phyloP scores from a whole-genome alignment of 1,140 invertebrate genomes.

The Nomia melanderi region DNA sequence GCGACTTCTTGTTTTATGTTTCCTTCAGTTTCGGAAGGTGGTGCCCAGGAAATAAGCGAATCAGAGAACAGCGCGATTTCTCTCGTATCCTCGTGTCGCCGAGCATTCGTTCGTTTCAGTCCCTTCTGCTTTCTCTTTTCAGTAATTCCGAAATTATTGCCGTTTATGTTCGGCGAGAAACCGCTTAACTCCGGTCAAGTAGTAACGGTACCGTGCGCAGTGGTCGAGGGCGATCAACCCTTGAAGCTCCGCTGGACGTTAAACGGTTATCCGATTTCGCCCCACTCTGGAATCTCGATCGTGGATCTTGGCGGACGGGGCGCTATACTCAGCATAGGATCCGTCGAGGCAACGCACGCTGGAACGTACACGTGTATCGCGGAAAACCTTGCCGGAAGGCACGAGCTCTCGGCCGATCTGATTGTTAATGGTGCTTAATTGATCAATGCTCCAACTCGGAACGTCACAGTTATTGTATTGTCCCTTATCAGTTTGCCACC shows the following conservation, averaged over 20 bases:
- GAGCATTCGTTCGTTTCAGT: slow-evolving; percentile 26
- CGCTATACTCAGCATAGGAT: slow-evolving; percentile 88
- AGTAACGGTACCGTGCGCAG: slow-evolving; percentile 80
- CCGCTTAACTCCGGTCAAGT: slow-evolving; percentile 81
- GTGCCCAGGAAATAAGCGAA: too few species aligned
- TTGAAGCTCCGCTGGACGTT: slow-evolving; percentile 84
- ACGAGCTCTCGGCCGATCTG: slow-evolving; percentile 84
- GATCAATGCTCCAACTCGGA: slow-evolving; percentile 20
- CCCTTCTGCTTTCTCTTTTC: slow-evolving; percentile 74
- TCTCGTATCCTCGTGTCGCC: too few species aligned
- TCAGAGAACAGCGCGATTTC: too few species aligned
- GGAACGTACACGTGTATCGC: slow-evolving; percentile 92
- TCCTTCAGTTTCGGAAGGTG: not conserved
- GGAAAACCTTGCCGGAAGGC: slow-evolving; percentile 87
- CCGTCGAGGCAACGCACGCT: slow-evolving; percentile 85
- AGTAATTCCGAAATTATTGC: slow-evolving; percentile 84
- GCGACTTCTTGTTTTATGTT: not conserved
- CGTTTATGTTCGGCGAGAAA: slow-evolving; percentile 83
- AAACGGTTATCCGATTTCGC: slow-evolving; percentile 83
- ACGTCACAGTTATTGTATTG: slow-evolving; percentile 78
- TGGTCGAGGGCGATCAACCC: slow-evolving; percentile 82
- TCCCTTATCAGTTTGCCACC: slow-evolving; percentile 20
- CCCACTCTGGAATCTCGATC: slow-evolving; percentile 83
- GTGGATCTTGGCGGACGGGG: slow-evolving; percentile 86
- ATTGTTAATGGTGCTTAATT: slow-evolving; percentile 86